These are phyloP conservation scores for Lissonota sp. DNA, from an alignment of 2,888 invertebrate genomes.

Conservation along the genomic window DNA sequence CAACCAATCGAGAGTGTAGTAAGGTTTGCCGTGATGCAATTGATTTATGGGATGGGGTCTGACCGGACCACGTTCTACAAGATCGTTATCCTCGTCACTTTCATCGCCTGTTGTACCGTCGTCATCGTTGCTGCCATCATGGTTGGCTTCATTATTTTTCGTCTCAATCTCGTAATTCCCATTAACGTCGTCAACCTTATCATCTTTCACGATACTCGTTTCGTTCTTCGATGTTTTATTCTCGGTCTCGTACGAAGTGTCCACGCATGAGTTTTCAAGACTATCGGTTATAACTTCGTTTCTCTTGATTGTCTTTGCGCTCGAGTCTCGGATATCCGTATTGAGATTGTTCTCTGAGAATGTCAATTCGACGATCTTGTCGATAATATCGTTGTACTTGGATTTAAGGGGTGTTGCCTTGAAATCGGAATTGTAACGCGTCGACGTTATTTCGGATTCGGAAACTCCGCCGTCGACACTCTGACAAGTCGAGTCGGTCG, in stretches of 20 bases:
- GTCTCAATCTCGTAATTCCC: constrained; percentile 49
- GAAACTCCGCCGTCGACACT: constrained; percentile 54
- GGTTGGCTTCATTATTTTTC: constrained; percentile 8
- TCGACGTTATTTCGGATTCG: constrained; percentile 58
- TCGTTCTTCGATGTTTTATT: background rate
- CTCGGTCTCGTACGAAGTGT: constrained; percentile 20
- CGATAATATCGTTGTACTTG: constrained; percentile 71
- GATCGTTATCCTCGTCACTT: constrained; percentile 59
- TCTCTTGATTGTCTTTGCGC: background rate
- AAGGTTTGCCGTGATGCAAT: constrained; percentile 67
- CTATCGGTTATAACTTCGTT: background rate
- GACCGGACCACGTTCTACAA: constrained; percentile 74
- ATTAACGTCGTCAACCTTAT: constrained; percentile 40
- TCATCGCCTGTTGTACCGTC: constrained; percentile 31
- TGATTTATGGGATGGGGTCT: constrained; percentile 65
- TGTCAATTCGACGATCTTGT: constrained; percentile 66
- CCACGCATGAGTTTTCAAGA: background rate
- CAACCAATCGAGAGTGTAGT: constrained; percentile 63
- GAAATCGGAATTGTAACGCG: constrained; percentile 20
- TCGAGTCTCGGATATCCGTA: background rate
- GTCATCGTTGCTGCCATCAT: constrained; percentile 15
- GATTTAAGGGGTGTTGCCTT: constrained; percentile 22
- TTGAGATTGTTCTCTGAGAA: constrained; percentile 47
- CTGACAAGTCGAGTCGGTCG: constrained; percentile 49
- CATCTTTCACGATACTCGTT: background rate